Conservation (phyloP, 37 sponge, comb jelly and placozoan species). For the Beroe ovata region DNA sequence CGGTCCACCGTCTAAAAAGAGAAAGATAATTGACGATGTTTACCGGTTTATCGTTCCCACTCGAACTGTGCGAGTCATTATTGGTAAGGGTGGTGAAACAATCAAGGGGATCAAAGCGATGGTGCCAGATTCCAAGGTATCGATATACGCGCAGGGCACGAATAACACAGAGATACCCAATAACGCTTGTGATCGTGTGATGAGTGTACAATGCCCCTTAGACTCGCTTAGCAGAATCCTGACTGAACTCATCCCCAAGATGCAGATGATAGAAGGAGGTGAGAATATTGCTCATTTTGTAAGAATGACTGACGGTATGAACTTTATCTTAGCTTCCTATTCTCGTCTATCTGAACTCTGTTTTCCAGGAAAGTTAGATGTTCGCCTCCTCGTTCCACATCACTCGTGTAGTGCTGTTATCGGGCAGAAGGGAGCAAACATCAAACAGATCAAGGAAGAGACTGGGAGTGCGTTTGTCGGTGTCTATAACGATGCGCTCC, state of each 20-base stretch:
- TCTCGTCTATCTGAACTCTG: too few relatives aligned
- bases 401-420: constrained; percentile 41
- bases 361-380: constrained; percentile 18
- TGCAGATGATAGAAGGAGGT: constrained; percentile 50
- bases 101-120: constrained; percentile 20
- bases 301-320: too few relatives aligned
- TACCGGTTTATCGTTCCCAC: constrained; percentile 34
- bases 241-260: constrained; percentile 13
- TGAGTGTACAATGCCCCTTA: constrained; percentile 40
- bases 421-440: constrained; percentile 23
- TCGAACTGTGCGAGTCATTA: constrained; percentile 19
- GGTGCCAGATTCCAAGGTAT: constrained; percentile 35
- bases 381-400: constrained; percentile 1
- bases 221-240: background rate
- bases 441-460: constrained; percentile 35
- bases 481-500: constrained; percentile 30
- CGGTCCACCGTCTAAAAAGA: constrained; percentile 19
- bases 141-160: constrained; percentile 54
- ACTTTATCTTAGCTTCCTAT: too few relatives aligned
- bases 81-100: constrained; percentile 51
- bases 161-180: constrained; percentile 44
- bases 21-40: constrained; percentile 47
- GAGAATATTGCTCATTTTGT: background rate
- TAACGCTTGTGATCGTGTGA: constrained; percentile 6
- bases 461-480: background rate